These are phyloP conservation scores for Drosophila dunni DNA, from an alignment of 1,140 invertebrate species.

Conservation along the genomic window DNA sequence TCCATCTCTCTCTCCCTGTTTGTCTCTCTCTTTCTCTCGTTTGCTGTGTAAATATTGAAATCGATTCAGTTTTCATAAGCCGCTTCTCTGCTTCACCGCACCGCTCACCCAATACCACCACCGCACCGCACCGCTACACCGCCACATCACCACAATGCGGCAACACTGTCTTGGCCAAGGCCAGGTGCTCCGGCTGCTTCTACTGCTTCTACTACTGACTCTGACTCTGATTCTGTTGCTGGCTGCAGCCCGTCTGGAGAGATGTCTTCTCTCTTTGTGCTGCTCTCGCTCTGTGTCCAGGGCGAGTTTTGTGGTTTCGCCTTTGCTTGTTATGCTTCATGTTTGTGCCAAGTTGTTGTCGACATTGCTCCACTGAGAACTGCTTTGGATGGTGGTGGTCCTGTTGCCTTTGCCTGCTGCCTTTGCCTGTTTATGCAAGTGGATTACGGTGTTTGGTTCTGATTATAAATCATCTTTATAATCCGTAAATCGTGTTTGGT, in stretches of 20 bases:
- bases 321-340: slow-evolving; percentile 77
- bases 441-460: slow-evolving; percentile 82
- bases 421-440: slow-evolving; percentile 76
- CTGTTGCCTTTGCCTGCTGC: slow-evolving; percentile 17
- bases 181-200: slow-evolving; percentile 55
- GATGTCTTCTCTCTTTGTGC: slow-evolving; percentile 5
- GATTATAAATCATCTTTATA: slow-evolving; percentile 84
- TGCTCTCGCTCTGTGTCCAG: slow-evolving; percentile 2
- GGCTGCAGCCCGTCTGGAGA: slow-evolving; percentile 44
- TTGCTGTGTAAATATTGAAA: slow-evolving; percentile 79
- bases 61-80: slow-evolving; percentile 78
- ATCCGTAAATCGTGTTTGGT: slow-evolving; percentile 83
- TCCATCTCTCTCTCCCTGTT: background rate
- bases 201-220: background rate
- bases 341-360: slow-evolving; percentile 76
- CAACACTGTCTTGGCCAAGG: slow-evolving; percentile 19
- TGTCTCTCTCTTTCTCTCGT: background rate
- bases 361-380: slow-evolving; percentile 10
- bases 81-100: slow-evolving; percentile 13
- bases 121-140: background rate
- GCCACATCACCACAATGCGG: slow-evolving; percentile 2
- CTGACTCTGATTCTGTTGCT: slow-evolving; percentile 6
- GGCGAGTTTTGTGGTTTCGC: slow-evolving; percentile 54
- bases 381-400: slow-evolving; percentile 12
- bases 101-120: background rate